These are phyloP conservation scores for Atractosteus spatula DNA, from an alignment of 2,113 vertebrate species.

Conservation along the genomic window DNA sequence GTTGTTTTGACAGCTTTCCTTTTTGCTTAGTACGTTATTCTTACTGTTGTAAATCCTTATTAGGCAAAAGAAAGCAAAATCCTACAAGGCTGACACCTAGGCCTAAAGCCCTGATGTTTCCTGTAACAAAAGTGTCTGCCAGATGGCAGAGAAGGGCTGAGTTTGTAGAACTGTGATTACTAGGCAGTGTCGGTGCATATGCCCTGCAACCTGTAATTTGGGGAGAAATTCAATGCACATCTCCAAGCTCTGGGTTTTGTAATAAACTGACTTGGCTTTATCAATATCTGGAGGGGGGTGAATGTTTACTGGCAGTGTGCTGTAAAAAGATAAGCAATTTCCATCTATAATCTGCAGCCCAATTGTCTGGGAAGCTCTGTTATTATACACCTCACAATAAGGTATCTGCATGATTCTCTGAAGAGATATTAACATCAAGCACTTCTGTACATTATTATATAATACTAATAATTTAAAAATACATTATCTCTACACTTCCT, in stretches of 20 bases:
- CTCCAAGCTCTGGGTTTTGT: not conserved
- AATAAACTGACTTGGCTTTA: not conserved
- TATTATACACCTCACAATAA: not conserved
- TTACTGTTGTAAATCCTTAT: too few species aligned
- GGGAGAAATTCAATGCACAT: not conserved
- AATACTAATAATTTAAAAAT: constrained; percentile 8
- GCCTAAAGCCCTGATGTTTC: not conserved
- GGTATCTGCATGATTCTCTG: not conserved
- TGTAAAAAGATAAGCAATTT: constrained; percentile 2
- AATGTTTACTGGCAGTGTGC: not conserved
- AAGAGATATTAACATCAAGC: constrained; percentile 8
- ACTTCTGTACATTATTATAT: not conserved
- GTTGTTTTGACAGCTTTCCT: too few species aligned
- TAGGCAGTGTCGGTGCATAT: not conserved
- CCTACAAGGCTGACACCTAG: not conserved
- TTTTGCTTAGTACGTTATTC: too few species aligned
- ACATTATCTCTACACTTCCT: not conserved
- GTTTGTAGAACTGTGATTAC: too few species aligned
- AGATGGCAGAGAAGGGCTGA: too few species aligned
- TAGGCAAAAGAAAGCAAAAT: not conserved
- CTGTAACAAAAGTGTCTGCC: not conserved
- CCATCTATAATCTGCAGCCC: not conserved
- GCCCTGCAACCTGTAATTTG: not conserved
- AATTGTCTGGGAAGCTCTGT: not conserved
- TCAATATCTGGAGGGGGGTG: constrained; percentile 3